phyloP scores from a whole-genome alignment of 2,113 vertebrate genomes.

The Tapirus terrestris region DNA sequence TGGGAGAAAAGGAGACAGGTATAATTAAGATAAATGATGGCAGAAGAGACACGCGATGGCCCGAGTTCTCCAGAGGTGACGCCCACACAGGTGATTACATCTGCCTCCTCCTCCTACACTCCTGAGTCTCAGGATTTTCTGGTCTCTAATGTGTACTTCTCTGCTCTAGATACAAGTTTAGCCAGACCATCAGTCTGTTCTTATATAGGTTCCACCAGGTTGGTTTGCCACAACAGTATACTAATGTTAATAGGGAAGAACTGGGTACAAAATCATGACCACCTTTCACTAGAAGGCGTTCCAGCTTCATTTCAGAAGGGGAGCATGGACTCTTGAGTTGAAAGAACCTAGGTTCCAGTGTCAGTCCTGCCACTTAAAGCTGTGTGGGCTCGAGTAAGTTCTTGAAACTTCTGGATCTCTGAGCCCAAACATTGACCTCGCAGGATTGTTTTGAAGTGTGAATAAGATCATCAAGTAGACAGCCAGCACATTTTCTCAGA shows the following conservation, averaged over 20 bases:
- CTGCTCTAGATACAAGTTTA: background rate
- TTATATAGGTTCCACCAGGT: background rate
- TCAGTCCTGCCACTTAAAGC: background rate
- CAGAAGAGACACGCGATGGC: background rate
- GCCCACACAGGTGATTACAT: background rate
- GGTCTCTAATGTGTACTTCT: background rate
- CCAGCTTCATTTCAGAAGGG: background rate
- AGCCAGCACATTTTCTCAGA: background rate
- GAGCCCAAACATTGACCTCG: background rate
- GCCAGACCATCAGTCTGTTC: background rate
- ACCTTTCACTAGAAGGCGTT: background rate
- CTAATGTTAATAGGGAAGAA: background rate
- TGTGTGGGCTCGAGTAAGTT: background rate
- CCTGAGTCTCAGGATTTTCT: background rate
- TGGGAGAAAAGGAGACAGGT: slow-evolving; percentile 15
- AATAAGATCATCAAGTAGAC: background rate
- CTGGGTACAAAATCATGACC: background rate
- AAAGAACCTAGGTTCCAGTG: background rate
- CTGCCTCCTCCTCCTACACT: background rate
- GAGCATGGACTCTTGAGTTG: background rate
- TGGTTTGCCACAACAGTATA: background rate
- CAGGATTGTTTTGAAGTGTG: background rate
- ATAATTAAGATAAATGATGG: slow-evolving; percentile 30
- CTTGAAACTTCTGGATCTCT: background rate
- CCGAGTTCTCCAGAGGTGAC: background rate